Percentiles rank a stretch among this genome's conserved stretches.
Evolutionary conservation across 1,140 invertebrate species (phyloP).

Genomic region (Trichonephila clavipes): DNA sequence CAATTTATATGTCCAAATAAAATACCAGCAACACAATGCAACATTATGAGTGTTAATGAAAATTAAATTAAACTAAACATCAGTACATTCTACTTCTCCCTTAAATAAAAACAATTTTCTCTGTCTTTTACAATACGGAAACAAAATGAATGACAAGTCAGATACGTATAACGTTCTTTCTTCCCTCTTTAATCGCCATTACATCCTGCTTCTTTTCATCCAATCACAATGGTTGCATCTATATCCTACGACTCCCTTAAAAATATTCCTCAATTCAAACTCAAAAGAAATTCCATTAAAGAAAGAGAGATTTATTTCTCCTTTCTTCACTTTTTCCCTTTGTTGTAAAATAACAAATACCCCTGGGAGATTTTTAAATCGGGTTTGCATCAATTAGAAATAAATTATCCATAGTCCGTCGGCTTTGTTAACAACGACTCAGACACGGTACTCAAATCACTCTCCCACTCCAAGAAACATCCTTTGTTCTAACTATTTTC

Average conservation of each 20-base stretch:
- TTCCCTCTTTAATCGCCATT: constrained; percentile 28
- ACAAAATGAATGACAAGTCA: constrained; percentile 21
- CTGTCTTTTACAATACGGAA: no score
- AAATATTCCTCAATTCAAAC: constrained; percentile 62
- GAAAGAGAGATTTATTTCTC: not conserved
- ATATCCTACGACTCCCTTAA: not conserved
- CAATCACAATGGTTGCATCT: constrained; percentile 31
- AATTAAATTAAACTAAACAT: no score
- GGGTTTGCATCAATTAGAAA: constrained; percentile 51
- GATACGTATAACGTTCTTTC: not conserved
- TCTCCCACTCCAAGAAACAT: not conserved
- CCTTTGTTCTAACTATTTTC: constrained; percentile 55
- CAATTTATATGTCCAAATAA: no score
- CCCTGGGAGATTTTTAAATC: constrained; percentile 47
- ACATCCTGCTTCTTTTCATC: constrained; percentile 53
- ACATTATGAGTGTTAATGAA: not conserved
- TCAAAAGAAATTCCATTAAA: constrained; percentile 53
- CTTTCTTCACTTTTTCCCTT: not conserved
- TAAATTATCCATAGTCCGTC: constrained; percentile 36
- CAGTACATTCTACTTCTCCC: not conserved
- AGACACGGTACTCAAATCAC: constrained; percentile 13
- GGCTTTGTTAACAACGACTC: not conserved
- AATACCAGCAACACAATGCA: not conserved
- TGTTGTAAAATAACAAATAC: constrained; percentile 62
- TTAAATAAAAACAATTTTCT: constrained; percentile 36